Evolutionary conservation across 2,888 invertebrate genomes (phyloP).

Genomic region (Xylota segnis): DNA sequence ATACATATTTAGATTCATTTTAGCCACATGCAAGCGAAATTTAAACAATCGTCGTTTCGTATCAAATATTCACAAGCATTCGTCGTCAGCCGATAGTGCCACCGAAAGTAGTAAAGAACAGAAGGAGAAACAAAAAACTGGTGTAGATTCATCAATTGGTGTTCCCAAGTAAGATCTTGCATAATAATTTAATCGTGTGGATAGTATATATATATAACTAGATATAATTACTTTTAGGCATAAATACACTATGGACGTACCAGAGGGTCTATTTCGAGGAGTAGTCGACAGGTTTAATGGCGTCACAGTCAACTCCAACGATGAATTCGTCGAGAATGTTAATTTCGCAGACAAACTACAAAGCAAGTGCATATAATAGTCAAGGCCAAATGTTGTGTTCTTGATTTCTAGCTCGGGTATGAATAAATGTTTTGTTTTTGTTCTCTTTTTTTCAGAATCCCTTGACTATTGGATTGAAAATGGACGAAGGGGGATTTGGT

Average conservation of each 20-base stretch:
- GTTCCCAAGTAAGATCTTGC: constrained; percentile 48
- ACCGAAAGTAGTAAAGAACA: not conserved
- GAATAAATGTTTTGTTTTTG: constrained; percentile 77
- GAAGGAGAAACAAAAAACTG: not conserved
- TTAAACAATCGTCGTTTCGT: constrained; percentile 10
- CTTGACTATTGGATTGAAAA: constrained; percentile 88
- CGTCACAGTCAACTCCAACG: constrained; percentile 88
- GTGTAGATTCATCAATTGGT: not conserved
- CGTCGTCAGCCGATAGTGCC: not conserved
- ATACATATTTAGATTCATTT: constrained; percentile 21
- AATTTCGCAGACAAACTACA: constrained; percentile 86
- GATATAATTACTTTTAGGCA: constrained; percentile 55
- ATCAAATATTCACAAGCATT: constrained; percentile 19
- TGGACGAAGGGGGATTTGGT: constrained; percentile 91
- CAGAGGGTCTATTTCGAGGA: constrained; percentile 85
- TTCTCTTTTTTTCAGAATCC: constrained; percentile 86
- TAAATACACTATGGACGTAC: constrained; percentile 79
- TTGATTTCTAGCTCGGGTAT: too few relatives aligned
- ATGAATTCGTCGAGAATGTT: constrained; percentile 85
- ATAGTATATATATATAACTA: not conserved
- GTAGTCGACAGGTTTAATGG: constrained; percentile 89
- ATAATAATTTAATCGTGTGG: not conserved
- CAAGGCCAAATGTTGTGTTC: not conserved
- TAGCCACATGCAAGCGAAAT: constrained; percentile 12
- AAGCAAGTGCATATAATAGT: constrained; percentile 85